These are phyloP conservation scores for Oplegnathus fasciatus DNA, from an alignment of 2,113 vertebrate species.

Conservation along the genomic window DNA sequence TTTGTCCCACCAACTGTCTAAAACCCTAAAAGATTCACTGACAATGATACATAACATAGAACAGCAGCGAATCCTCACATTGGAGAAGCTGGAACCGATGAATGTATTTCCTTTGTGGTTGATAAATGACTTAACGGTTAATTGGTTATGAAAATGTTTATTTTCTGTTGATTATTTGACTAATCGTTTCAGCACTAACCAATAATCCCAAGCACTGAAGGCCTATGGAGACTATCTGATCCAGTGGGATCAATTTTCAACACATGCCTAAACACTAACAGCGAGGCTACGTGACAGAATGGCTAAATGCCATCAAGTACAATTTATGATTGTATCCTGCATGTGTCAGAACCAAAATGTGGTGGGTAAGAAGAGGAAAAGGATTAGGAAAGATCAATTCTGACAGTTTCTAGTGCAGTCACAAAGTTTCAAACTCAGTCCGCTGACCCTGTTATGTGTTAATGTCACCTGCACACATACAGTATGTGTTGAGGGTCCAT, in stretches of 20 bases:
- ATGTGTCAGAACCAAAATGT: not conserved
- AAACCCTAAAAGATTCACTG: not conserved
- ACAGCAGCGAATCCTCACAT: not conserved
- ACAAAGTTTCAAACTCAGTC: not conserved
- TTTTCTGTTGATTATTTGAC: not conserved
- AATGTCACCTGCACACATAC: not conserved
- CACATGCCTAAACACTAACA: not conserved
- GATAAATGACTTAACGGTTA: not conserved
- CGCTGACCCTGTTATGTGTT: conserved; percentile 24
- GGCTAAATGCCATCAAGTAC: not conserved
- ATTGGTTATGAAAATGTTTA: not conserved
- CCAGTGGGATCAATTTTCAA: conserved; percentile 1
- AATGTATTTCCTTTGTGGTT: not conserved
- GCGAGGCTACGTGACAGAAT: not conserved
- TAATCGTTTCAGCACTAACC: not conserved
- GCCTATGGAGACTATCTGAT: not conserved
- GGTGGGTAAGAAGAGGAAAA: not conserved
- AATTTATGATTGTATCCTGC: not conserved
- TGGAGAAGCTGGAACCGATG: not conserved
- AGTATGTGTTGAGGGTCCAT: not conserved
- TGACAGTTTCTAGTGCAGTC: not conserved
- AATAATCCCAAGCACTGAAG: not conserved
- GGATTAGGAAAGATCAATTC: not conserved
- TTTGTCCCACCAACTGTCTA: not conserved
- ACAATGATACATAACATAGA: not conserved